Conservation (phyloP, 2,113 vertebrate species). For the Oreocharis arfaki region DNA sequence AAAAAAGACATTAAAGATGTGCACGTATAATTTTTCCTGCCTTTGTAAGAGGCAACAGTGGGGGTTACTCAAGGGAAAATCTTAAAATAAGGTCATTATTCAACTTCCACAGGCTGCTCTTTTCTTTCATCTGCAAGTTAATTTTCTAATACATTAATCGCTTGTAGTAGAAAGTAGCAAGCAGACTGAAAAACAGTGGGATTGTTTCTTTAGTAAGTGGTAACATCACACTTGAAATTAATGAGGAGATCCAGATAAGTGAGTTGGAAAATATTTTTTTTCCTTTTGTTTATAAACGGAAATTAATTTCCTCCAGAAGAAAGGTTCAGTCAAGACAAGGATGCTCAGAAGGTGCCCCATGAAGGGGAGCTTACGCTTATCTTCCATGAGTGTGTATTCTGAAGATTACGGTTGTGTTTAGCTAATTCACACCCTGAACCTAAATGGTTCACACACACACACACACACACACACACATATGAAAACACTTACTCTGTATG, state of each 20-base stretch:
- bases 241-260: not conserved
- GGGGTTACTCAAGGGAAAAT: conserved; percentile 31
- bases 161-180: not conserved
- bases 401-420: not conserved
- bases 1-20: conserved; percentile 40
- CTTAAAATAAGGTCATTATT: conserved; percentile 48
- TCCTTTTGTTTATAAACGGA: not conserved
- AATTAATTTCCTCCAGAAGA: not conserved
- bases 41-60: conserved; percentile 9
- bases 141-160: not conserved
- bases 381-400: not conserved
- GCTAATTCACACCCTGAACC: not conserved
- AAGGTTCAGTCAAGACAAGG: not conserved
- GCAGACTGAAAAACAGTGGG: not conserved
- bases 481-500: too few relatives aligned
- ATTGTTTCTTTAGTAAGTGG: not conserved
- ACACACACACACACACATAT: too few relatives aligned
- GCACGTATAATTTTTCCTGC: not conserved
- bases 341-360: not conserved
- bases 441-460: not conserved
- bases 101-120: conserved; percentile 1
- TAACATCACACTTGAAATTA: not conserved
- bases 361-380: not conserved
- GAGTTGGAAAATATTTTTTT: not conserved
- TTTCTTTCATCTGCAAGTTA: conserved; percentile 42